Conservation (phyloP, 2,797 vertebrate genomes). For the Poecile montanus region DNA sequence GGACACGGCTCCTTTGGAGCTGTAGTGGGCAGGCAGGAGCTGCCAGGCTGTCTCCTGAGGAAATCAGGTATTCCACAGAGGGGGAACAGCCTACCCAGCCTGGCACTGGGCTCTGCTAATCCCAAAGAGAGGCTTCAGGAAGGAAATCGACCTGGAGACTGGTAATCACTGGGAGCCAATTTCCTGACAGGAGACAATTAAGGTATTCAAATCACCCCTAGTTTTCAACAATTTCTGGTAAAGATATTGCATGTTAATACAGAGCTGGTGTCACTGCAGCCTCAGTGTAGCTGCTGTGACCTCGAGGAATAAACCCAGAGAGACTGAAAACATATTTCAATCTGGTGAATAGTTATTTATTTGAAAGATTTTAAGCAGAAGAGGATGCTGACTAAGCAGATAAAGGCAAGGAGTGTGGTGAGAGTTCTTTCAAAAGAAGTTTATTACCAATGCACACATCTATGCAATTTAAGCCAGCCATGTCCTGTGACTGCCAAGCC, state of each 20-base stretch:
- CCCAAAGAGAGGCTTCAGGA: not conserved
- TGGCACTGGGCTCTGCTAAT: not conserved
- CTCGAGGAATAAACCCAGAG: not conserved
- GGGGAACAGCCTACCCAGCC: not conserved
- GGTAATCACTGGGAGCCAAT: not conserved
- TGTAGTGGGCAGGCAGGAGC: not conserved
- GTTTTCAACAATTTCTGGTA: not conserved
- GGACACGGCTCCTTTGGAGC: not conserved
- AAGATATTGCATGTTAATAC: not conserved
- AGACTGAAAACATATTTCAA: not conserved
- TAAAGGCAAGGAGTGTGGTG: not conserved
- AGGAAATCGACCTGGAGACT: not conserved
- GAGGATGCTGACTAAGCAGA: not conserved
- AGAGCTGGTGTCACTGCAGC: not conserved
- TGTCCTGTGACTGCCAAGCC: not conserved
- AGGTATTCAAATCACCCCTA: not conserved
- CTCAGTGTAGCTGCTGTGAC: not conserved
- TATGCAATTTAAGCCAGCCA: not conserved
- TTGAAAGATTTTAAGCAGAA: not conserved
- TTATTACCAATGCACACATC: not conserved
- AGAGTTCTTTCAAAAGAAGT: not conserved
- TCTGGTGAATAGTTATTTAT: not conserved
- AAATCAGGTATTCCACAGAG: not conserved
- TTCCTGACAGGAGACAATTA: not conserved
- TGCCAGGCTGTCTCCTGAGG: not conserved